A percentile compares a stretch with the other conserved stretches of the same genome.
Evolutionary conservation across 2,888 invertebrate species (phyloP).

Genomic region (Sussaba pulchella): DNA sequence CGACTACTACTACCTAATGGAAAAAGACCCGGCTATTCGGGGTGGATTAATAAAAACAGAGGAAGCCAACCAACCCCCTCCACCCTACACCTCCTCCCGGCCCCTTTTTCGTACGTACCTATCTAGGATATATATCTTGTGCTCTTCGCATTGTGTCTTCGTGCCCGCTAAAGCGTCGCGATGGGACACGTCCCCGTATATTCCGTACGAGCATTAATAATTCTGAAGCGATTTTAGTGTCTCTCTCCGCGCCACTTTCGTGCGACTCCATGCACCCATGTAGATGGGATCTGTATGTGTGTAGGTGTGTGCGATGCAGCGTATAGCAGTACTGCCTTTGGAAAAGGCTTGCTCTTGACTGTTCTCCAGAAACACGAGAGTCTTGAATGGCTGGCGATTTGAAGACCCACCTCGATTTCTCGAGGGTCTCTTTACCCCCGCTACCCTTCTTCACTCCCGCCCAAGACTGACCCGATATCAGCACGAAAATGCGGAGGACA

Average conservation of each 20-base stretch:
- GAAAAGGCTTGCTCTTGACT: constrained; percentile 12
- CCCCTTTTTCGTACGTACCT: constrained; percentile 27
- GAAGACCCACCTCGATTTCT: constrained; percentile 60
- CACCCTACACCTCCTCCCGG: constrained; percentile 49
- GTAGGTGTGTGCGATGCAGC: background rate
- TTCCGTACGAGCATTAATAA: constrained; percentile 69
- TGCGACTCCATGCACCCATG: constrained; percentile 52
- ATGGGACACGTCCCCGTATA: constrained; percentile 64
- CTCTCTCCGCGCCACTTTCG: constrained; percentile 44
- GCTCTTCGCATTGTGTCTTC: constrained; percentile 60
- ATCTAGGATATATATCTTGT: constrained; percentile 54
- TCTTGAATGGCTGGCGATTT: constrained; percentile 55
- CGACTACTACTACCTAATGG: constrained; percentile 58
- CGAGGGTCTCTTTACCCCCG: constrained; percentile 57
- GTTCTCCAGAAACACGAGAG: constrained; percentile 28
- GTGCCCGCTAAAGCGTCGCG: constrained; percentile 67
- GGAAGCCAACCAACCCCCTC: constrained; percentile 52
- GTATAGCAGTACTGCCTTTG: background rate
- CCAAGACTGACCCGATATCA: constrained; percentile 54
- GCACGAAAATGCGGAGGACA: constrained; percentile 13
- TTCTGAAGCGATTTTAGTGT: constrained; percentile 68
- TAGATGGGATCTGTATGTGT: background rate
- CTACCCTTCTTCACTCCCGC: constrained; percentile 30
- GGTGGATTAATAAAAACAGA: constrained; percentile 71
- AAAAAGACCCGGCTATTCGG: constrained; percentile 61